A percentile compares a stretch with the other conserved stretches of the same genome.
Conservation (phyloP, 2,113 vertebrate species). For the Oncorhynchus kisutch region DNA sequence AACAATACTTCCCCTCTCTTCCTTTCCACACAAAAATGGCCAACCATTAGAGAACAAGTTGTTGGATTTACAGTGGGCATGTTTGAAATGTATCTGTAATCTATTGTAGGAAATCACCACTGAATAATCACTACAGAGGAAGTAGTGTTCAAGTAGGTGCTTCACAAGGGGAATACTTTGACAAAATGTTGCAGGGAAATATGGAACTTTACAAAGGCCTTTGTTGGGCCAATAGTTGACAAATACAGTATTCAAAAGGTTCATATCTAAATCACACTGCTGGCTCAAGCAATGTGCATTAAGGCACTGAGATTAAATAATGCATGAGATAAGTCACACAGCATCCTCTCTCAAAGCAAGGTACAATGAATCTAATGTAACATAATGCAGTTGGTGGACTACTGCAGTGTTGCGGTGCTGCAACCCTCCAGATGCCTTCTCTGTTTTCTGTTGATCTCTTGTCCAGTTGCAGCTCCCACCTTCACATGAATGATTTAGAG, state of each 20-base stretch:
- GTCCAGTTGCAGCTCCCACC: not conserved
- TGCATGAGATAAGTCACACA: not conserved
- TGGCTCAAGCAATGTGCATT: not conserved
- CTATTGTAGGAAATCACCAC: not conserved
- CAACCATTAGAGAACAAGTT: slow-evolving; percentile 8
- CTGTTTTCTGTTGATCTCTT: not conserved
- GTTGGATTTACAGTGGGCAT: slow-evolving; percentile 22
- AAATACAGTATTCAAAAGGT: not conserved
- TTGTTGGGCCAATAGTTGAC: no score
- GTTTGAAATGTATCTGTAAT: slow-evolving; percentile 19
- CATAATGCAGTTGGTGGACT: not conserved
- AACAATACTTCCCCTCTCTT: not conserved
- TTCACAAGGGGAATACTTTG: no score
- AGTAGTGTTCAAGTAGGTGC: no score
- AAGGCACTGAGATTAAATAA: slow-evolving; percentile 3
- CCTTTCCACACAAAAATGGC: not conserved
- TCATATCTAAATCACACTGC: slow-evolving; percentile 1
- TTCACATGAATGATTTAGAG: slow-evolving; percentile 4
- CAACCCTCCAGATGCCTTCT: not conserved
- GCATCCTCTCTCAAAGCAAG: no score
- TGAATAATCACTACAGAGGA: no score
- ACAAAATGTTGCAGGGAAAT: no score
- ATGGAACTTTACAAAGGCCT: no score
- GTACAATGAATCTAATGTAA: not conserved
- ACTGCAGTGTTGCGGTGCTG: not conserved